Evolutionary conservation across 2,888 invertebrate species (phyloP).

Genomic region (Lepidochrysops patricia): DNA sequence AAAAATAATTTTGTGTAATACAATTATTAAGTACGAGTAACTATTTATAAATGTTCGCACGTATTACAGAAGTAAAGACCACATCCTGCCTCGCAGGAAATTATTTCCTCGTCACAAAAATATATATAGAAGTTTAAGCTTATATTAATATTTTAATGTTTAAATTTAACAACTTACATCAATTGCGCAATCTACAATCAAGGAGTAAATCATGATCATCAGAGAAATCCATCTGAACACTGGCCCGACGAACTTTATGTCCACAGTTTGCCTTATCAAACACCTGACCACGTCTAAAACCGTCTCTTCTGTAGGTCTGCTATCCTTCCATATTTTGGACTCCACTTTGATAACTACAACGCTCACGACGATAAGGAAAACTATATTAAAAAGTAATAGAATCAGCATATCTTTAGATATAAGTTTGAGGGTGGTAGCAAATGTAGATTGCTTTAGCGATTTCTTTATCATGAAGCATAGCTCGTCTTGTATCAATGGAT

Average conservation of each 20-base stretch:
- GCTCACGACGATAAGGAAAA: constrained; percentile 37
- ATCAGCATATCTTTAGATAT: constrained; percentile 46
- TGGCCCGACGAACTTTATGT: constrained; percentile 49
- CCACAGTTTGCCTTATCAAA: constrained; percentile 57
- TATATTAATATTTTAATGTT: background rate
- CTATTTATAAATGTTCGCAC: too few species aligned
- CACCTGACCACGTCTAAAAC: constrained; percentile 53
- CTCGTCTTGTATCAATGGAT: constrained; percentile 68
- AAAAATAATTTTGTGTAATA: too few species aligned
- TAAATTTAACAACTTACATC: constrained; percentile 48
- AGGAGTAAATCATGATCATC: constrained; percentile 51
- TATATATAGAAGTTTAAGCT: too few species aligned
- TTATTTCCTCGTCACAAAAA: too few species aligned
- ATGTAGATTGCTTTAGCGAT: constrained; percentile 59
- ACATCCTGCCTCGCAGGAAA: too few species aligned
- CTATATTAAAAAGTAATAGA: constrained; percentile 39
- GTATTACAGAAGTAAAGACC: too few species aligned
- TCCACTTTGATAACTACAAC: constrained; percentile 43
- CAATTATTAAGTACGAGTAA: too few species aligned
- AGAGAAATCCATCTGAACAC: constrained; percentile 46
- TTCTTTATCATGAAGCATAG: constrained; percentile 73
- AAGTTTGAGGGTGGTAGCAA: constrained; percentile 51
- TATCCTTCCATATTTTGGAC: constrained; percentile 36
- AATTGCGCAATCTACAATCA: constrained; percentile 57
- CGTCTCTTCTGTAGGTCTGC: constrained; percentile 34